Evolutionary conservation across 2,888 invertebrate genomes (phyloP), one percentile per base, ranked within the genome.

Genomic region (Falcaria lacertinaria): DNA sequence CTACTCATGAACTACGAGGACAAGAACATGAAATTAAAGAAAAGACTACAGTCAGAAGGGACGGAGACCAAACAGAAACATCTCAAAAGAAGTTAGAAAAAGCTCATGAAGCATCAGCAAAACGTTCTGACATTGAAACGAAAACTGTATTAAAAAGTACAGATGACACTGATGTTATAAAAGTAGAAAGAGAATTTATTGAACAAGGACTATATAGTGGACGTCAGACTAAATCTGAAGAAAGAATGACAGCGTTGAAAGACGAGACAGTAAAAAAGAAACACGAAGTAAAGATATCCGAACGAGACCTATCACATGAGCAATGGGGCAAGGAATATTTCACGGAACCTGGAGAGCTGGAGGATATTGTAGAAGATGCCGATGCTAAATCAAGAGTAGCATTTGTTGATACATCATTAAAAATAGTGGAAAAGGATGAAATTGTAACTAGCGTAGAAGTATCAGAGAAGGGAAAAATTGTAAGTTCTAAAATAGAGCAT

Each of bases 281-380:
- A 52, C 80, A 89, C 43, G 90, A 90, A 65, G 70, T 90, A 0
- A 90, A 89, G 70, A 89, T 89, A 52, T 90, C 90, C 2, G 90
- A 90, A 69, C 71, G 90, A 57, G 90, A 90, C 56, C 57, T 90
- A 48, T 89, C 81, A 4, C 89, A 89, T 61, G 90, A 90, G 51
- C 89, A 89, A 48, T 90, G 90, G 90, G 90, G 90, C 4, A 89
- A 89, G 59, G 90, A 90, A 72, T 90, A 90, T 63, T 90, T 90
- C 46, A 88, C 87, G 8, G 85, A 90, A 62, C 82, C 87, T 33
- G 84, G 73, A 39, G 89, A 90, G 52, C 57, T 90, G 36, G 84
- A 90, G 64, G 75, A 87, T 37, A 86, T 89, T 7, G 71, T 78
- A 48, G 90, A 89, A 69, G 82, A 85, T 53, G 82, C 81, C 15